Evolutionary conservation across 2,888 invertebrate genomes (phyloP).

Genomic region (Microdon myrmicae): DNA sequence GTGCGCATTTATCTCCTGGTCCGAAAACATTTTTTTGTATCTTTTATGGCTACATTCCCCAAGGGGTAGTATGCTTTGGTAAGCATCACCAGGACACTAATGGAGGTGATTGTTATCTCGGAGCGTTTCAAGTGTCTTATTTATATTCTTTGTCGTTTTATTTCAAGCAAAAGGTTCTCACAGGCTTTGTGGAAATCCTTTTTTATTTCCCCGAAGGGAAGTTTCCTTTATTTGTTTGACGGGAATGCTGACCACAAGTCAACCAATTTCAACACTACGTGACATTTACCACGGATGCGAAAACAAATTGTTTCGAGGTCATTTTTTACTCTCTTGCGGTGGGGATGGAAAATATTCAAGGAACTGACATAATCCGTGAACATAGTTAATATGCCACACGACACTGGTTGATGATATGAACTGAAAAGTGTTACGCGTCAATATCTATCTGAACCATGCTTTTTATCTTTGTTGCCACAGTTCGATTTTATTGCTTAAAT

Average conservation of each 20-base stretch:
- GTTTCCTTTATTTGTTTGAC: constrained; percentile 40
- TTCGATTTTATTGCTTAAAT: too few relatives aligned
- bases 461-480: too few relatives aligned
- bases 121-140: constrained; percentile 34
- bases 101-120: constrained; percentile 23
- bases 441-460: too few relatives aligned
- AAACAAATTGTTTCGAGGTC: constrained; percentile 33
- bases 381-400: too few relatives aligned
- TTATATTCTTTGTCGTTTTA: constrained; percentile 34
- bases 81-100: constrained; percentile 22
- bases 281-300: constrained; percentile 42
- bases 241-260: constrained; percentile 42
- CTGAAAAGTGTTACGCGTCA: too few relatives aligned
- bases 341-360: too few relatives aligned
- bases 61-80: constrained; percentile 28
- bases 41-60: too few relatives aligned
- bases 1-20: too few relatives aligned
- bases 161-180: constrained; percentile 35
- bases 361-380: too few relatives aligned
- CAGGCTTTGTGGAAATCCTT: constrained; percentile 25
- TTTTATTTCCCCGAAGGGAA: constrained; percentile 36
- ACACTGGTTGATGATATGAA: too few relatives aligned
- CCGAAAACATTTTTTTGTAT: too few relatives aligned
- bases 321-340: constrained; percentile 10
- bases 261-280: constrained; percentile 39